These are phyloP conservation scores for Drosophila buzzatii DNA, from an alignment of 2,888 invertebrate genomes.

Conservation along the genomic window DNA sequence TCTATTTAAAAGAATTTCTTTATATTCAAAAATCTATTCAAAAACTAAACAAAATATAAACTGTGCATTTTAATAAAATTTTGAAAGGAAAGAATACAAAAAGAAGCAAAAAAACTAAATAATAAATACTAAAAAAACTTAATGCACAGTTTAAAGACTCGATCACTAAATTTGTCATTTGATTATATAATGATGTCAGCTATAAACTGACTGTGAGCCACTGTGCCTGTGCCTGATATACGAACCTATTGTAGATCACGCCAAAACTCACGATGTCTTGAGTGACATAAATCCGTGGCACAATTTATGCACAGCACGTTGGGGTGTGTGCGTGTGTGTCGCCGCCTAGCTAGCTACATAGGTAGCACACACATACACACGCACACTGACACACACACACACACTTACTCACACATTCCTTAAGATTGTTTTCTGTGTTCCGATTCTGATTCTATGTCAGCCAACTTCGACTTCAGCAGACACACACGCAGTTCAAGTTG, in stretches of 20 bases:
- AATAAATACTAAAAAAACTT: background rate
- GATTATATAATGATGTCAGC: background rate
- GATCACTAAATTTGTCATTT: background rate
- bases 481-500: conserved; percentile 49
- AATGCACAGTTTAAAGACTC: background rate
- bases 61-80: background rate
- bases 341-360: conserved; percentile 1
- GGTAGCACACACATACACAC: conserved; percentile 9
- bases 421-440: conserved; percentile 30
- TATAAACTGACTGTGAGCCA: conserved; percentile 13
- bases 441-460: conserved; percentile 69
- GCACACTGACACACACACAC: background rate
- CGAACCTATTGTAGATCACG: conserved; percentile 53
- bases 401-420: conserved; percentile 18
- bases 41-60: background rate
- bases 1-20: background rate
- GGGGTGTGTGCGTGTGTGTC: conserved; percentile 20
- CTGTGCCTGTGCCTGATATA: conserved; percentile 37
- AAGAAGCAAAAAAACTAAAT: background rate
- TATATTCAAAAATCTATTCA: background rate
- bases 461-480: background rate
- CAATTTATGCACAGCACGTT: conserved; percentile 76
- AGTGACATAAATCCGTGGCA: conserved; percentile 81
- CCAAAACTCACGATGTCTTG: conserved; percentile 61
- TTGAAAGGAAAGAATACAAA: background rate